These are phyloP conservation scores for Aphelenchoides fujianensis DNA, from an alignment of 1,140 invertebrate species.

Conservation along the genomic window DNA sequence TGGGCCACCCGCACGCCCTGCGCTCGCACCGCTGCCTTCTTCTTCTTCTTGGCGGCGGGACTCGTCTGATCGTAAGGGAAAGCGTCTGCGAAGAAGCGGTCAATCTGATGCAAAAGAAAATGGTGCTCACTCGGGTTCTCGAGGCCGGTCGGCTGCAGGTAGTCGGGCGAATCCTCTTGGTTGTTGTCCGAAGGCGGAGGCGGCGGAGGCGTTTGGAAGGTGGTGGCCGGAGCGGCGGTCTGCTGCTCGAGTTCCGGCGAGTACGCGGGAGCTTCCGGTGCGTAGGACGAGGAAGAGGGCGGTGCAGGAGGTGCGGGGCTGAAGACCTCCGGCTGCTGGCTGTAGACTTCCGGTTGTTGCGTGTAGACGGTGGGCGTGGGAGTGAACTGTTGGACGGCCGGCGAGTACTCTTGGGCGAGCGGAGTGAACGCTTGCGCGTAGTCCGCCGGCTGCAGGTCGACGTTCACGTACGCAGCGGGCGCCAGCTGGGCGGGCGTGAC, in stretches of 20 bases:
- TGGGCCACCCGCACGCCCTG: neutral
- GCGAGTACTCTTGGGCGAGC: neutral
- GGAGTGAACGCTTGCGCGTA: neutral
- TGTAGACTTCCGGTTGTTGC: neutral
- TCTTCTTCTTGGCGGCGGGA: neutral
- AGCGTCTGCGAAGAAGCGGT: neutral
- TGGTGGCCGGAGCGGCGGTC: too few relatives aligned
- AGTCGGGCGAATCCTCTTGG: neutral
- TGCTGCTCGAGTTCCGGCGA: neutral
- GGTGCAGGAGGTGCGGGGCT: neutral
- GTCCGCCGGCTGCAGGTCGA: neutral
- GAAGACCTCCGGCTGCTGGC: neutral
- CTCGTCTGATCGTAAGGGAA: neutral
- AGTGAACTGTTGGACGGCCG: neutral
- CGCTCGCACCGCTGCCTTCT: too few relatives aligned
- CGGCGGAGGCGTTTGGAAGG: neutral
- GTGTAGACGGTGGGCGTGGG: neutral
- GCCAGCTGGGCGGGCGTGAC: neutral
- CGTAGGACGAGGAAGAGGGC: neutral
- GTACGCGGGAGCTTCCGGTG: neutral
- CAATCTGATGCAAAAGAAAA: neutral
- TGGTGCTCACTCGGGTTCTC: neutral
- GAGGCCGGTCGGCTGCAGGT: conserved; percentile 4
- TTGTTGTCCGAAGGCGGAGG: neutral
- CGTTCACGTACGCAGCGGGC: neutral